Evolutionary conservation across 2,888 invertebrate genomes (phyloP).

Genomic region (Galerucella pusilla): DNA sequence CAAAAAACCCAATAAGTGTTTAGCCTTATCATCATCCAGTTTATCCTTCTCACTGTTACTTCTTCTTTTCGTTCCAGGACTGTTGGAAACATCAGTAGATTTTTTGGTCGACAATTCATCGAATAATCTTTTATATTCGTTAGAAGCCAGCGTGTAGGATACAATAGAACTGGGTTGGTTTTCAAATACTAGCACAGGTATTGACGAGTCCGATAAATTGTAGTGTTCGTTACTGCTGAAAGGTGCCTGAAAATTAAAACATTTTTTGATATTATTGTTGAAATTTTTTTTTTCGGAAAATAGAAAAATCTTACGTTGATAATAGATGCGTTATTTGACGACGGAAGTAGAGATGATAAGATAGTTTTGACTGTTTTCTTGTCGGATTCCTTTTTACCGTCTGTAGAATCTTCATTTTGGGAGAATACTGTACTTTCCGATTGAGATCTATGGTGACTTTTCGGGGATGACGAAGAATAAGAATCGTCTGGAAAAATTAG

Average conservation of each 20-base stretch:
- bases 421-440: slow-evolving; percentile 61
- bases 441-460: slow-evolving; percentile 64
- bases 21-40: slow-evolving; percentile 58
- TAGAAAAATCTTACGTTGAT: slow-evolving; percentile 60
- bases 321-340: slow-evolving; percentile 64
- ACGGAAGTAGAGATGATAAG: slow-evolving; percentile 75
- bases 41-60: slow-evolving; percentile 64
- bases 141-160: slow-evolving; percentile 81
- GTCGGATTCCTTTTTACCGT: slow-evolving; percentile 65
- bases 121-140: slow-evolving; percentile 75
- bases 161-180: slow-evolving; percentile 87
- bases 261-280: slow-evolving; percentile 11
- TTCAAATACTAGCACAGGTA: slow-evolving; percentile 82
- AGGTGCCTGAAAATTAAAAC: slow-evolving; percentile 65
- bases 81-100: slow-evolving; percentile 63
- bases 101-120: slow-evolving; percentile 63
- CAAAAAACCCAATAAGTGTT: slow-evolving; percentile 62
- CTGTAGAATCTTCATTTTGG: slow-evolving; percentile 57
- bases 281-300: neutral
- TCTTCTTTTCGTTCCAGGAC: slow-evolving; percentile 67
- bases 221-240: slow-evolving; percentile 78
- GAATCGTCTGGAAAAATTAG: slow-evolving; percentile 42
- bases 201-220: slow-evolving; percentile 70
- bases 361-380: slow-evolving; percentile 76
- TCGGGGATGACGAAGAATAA: slow-evolving; percentile 52